Base-by-base conservation (phyloP, 2,888 invertebrate genomes). In the Cheilosia vulpina region DNA sequence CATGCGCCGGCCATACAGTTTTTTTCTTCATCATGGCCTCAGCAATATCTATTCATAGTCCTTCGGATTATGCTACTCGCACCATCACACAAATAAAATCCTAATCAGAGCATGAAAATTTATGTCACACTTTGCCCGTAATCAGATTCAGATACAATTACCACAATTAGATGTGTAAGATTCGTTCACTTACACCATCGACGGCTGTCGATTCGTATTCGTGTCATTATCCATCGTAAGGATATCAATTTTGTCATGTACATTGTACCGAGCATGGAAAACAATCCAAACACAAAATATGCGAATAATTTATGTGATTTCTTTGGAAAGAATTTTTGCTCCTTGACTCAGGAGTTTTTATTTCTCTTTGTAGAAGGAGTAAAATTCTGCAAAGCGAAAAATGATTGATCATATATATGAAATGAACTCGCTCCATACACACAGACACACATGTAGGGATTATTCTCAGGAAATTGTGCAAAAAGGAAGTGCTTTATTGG, bases 331-430 rank as follows among this genome's bases (percentile, higher is more conserved):
- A 62, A 69, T 27, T 58, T 62, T 53, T 65, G 17, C 63, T 43
- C 45, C 45, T 55, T 38, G 13, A n/a, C 24, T 21, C 24, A 19
- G 17, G 24, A 63, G 43, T 73, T 73, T 17, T 31, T 38, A 1
- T 9, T 31, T 31, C 3, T 11, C 3, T 11, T 34, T 21, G n/a
- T 5, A 45, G 53, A 15, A 5, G 24, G 31, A 63, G 73, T 68
- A n/a, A 79, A 80, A 79, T 79, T 75, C 15, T 4, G 53, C 79
- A 75, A 79, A 80, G 65, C 60, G 75, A 71, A 71, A 15, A 71
- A 80, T 84, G 75, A 80, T 84, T 84, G 84, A 84, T 84, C 80
- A 53, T 84, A 84, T 80, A 80, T 80, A 84, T 71, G 80, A 80
- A 75, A 84, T 71, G 80, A 80, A 75, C 79, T 71, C 58, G 17